Evolutionary conservation across 2,113 vertebrate genomes (phyloP), one percentile per base, ranked within the genome.

Genomic region (Syrrhaptes paradoxus): DNA sequence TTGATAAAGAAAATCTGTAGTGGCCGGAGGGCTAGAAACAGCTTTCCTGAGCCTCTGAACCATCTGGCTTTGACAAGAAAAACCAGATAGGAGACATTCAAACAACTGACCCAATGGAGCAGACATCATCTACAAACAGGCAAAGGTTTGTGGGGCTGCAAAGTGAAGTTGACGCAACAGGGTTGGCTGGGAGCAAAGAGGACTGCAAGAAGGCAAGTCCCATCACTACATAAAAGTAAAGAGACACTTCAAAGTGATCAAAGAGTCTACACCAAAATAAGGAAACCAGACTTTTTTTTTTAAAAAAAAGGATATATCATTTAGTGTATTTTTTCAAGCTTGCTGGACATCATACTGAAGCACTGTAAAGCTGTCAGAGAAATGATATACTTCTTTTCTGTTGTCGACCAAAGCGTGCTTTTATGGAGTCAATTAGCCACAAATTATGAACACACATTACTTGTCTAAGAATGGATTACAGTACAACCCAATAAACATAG

Each of bases 331-430:
- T 94, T 86, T 85, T 80, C 83, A 85, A 85, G 76, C 93, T 93
- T 87, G 76, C 90, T 79, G 88, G 88, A 95, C 93, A 93, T 77
- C 20, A 9, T 48, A 96, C 63, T 9, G 82, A 87, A 96, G 78
- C 83, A 90, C 93, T 78, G 32, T 67, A 93, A 95, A 96, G 89
- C 96, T 93, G 90, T 73, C 88, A 90, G 84, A 84, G 90, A 92
- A 94, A 94, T 90, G 13, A 74, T 20, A 62, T 46, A 78, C 31
- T 90, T 74, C 77, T 80, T 87, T 72, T 36, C 90, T 89, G 66
- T 82, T 89, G 84, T 80, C 86, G 94, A 95, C 88, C 81, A 93
- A 95, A 95, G 90, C 87, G 51, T 95, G 94, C 93, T 92, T 91
- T 89, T 79, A 94, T 79, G 70, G 87, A 89, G 78, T 87, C 71